Evolutionary conservation across 1,140 invertebrate species (phyloP).

Genomic region (Stratiolaelaps scimitus): DNA sequence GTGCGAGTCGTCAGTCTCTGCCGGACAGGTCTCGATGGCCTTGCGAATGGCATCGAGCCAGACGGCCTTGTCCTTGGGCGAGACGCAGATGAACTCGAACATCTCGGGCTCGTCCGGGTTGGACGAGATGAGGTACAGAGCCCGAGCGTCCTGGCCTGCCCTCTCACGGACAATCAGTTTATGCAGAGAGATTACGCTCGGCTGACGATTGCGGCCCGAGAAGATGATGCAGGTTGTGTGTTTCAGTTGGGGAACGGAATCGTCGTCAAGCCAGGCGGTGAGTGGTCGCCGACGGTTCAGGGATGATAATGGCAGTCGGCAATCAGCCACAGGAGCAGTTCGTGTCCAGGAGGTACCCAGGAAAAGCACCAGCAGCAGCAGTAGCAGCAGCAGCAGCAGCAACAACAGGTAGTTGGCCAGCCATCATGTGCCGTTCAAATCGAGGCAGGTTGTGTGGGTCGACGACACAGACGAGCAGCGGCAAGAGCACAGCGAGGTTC

Average conservation of each 20-base stretch:
- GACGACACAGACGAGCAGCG: background rate
- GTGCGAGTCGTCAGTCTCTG: slow-evolving; percentile 40
- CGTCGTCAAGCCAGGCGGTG: no score
- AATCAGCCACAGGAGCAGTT: no score
- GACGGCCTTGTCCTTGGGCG: slow-evolving; percentile 68
- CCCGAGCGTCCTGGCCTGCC: slow-evolving; percentile 69
- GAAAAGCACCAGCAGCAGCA: slow-evolving; percentile 15
- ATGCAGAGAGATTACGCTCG: slow-evolving; percentile 75
- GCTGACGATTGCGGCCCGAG: slow-evolving; percentile 45
- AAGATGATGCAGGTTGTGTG: no score
- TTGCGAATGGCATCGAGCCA: slow-evolving; percentile 75
- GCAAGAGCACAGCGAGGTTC: no score
- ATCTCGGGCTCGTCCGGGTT: slow-evolving; percentile 78
- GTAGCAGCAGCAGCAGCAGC: background rate
- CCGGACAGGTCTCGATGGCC: slow-evolving; percentile 44
- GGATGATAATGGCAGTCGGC: slow-evolving; percentile 29
- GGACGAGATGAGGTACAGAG: slow-evolving; percentile 69
- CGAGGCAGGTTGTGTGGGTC: background rate
- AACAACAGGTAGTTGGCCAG: background rate
- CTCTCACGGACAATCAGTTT: slow-evolving; percentile 82
- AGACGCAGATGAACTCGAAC: slow-evolving; percentile 81
- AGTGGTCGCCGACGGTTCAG: background rate
- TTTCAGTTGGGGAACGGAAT: no score
- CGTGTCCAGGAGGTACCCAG: no score
- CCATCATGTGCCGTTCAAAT: background rate